Evolutionary conservation across 2,113 vertebrate genomes (phyloP), one percentile per base, ranked within the genome.

Genomic region (Rhegmatorhina hoffmannsi): DNA sequence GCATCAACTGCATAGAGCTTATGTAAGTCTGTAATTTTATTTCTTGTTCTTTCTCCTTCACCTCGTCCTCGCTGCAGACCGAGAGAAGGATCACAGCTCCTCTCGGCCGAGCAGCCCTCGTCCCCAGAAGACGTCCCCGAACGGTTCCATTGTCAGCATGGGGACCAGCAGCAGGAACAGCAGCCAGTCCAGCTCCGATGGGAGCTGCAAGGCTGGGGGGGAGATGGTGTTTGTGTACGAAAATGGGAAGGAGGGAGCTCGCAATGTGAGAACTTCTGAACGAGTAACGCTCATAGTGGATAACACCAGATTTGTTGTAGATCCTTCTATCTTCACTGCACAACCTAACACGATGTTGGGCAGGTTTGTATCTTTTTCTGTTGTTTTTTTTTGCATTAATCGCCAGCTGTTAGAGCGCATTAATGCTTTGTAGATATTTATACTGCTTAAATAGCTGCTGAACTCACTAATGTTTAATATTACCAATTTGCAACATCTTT

Each of bases 271-370:
- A 79, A 98, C 98, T 4, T 98, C 99, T 6, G 99, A 99, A 96
- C 98, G 99, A 96, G 99, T 99, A 44, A 99, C 99, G 1, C 98
- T 99, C 21, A 99, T 99, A 38, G 99, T 99, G 93, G 99, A 99
- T 97, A 99, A 99, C 97, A 99, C 99, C 34, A 99, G 99, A 98
- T 99, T 99, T 95, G 99, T 99, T 78, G 99, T 99, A 53, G 99
- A 99, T 97, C 99, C 99, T 56, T 98, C 99, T 46, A 99, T 99
- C 97, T 99, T 99, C 95, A 99, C 98, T 19, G 99, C 99, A 89
- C 99, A 99, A 46, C 99, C 99, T 94, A 99, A 99, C 92, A 99
- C 99, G 31, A 99, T 99, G 99, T 97, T 99, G 98, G 99, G 99
- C 97, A 99, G 99, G 99, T 99, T 97, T 70, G 98, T 96, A 84